phyloP scores from a whole-genome alignment of 2,113 vertebrate genomes.

The Dasyprocta punctata region DNA sequence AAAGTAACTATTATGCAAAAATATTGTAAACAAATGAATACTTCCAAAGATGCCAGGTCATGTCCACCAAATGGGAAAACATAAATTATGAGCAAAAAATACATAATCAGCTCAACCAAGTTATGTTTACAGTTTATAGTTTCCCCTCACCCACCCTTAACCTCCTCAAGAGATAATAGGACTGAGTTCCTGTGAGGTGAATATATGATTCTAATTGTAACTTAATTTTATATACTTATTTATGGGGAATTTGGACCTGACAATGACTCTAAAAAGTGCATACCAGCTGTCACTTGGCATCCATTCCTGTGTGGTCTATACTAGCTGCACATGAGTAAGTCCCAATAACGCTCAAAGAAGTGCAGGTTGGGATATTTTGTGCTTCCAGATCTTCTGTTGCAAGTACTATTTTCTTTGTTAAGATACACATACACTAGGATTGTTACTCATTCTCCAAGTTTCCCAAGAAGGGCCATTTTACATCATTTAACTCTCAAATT shows the following conservation, averaged over 20 bases:
- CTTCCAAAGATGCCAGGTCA: neutral
- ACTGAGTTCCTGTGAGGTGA: neutral
- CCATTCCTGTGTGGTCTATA: slow-evolving; percentile 31
- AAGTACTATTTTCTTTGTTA: neutral
- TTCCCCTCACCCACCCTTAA: neutral
- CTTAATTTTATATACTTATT: slow-evolving; percentile 78
- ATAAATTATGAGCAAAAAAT: neutral
- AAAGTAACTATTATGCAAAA: slow-evolving; percentile 45
- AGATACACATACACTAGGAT: neutral
- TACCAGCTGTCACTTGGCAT: slow-evolving; percentile 74
- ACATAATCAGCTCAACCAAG: neutral
- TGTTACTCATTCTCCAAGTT: neutral
- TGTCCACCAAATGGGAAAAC: slow-evolving; percentile 24
- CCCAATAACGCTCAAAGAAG: slow-evolving; percentile 24
- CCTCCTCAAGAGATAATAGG: neutral
- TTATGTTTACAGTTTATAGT: neutral
- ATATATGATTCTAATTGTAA: slow-evolving; percentile 67
- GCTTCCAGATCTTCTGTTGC: neutral
- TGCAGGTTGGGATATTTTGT: neutral
- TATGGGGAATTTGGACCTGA: slow-evolving; percentile 67
- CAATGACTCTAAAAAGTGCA: slow-evolving; percentile 67
- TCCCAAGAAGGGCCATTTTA: neutral
- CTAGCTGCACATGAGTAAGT: slow-evolving; percentile 50
- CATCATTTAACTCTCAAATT: neutral
- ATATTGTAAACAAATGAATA: slow-evolving; percentile 29